These are phyloP conservation scores for Epsilonema sp. DNA, from an alignment of 2,888 invertebrate genomes.

Conservation along the genomic window DNA sequence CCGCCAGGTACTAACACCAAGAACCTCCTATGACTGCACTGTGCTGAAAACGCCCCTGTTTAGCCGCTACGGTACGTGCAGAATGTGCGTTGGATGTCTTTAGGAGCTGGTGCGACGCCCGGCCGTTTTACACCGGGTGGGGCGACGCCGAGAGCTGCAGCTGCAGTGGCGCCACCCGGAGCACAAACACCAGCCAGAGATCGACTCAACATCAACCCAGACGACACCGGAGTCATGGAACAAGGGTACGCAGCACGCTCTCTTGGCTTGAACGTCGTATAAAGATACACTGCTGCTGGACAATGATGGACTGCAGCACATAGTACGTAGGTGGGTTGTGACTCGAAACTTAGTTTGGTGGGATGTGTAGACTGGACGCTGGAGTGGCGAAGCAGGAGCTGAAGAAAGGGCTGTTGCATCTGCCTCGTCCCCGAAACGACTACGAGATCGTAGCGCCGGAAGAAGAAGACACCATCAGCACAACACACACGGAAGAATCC, in stretches of 20 bases:
- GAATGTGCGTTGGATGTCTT: neutral
- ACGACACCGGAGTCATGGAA: slow-evolving; percentile 53
- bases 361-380: slow-evolving; percentile 1
- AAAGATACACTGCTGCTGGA: too few species aligned
- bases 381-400: slow-evolving; percentile 43
- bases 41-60: neutral
- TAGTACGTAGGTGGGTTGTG: too few species aligned
- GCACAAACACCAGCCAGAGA: slow-evolving; percentile 57
- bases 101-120: slow-evolving; percentile 16
- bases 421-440: slow-evolving; percentile 84
- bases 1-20: neutral
- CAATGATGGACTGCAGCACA: too few species aligned
- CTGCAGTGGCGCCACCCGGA: too few species aligned
- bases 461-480: slow-evolving; percentile 16
- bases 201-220: slow-evolving; percentile 79
- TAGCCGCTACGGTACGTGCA: too few species aligned
- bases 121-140: slow-evolving; percentile 24
- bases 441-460: slow-evolving; percentile 96
- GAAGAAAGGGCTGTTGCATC: slow-evolving; percentile 50
- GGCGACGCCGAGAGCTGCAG: slow-evolving; percentile 18
- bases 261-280: too few species aligned
- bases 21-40: too few species aligned
- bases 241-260: too few species aligned
- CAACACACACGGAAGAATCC: neutral
- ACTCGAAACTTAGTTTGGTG: too few species aligned